phyloP scores from a whole-genome alignment of 2,888 invertebrate species.

The Doris montereyensis region DNA sequence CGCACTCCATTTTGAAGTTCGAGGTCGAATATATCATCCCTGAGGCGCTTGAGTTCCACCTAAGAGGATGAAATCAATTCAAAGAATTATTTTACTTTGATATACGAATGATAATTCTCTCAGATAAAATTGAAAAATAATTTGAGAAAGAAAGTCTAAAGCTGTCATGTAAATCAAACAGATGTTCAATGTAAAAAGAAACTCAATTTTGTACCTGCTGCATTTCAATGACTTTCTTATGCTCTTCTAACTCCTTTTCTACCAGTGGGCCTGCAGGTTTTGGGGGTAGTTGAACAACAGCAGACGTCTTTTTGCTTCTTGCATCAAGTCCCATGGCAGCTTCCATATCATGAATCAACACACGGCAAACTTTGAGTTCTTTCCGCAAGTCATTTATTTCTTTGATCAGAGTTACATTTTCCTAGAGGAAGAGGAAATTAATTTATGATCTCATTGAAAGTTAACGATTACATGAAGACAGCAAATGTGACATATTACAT shows the following conservation, averaged over 20 bases:
- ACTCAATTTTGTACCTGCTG: too few species aligned
- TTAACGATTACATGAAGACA: too few species aligned
- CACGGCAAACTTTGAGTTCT: conserved; percentile 80
- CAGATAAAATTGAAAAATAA: too few species aligned
- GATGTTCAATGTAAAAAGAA: too few species aligned
- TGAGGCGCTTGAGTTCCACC: conserved; percentile 73
- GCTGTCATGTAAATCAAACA: too few species aligned
- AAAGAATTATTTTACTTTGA: too few species aligned
- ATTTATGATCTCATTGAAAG: too few species aligned
- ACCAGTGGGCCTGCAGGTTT: conserved; percentile 75
- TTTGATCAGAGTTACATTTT: conserved; percentile 83
- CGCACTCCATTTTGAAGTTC: conserved; percentile 53
- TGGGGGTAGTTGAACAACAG: conserved; percentile 56
- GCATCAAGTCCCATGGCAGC: conserved; percentile 74
- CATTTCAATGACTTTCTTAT: conserved; percentile 73
- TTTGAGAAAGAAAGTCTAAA: too few species aligned
- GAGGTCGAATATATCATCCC: conserved; percentile 59
- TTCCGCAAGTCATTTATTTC: conserved; percentile 85
- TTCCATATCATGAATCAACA: conserved; percentile 82
- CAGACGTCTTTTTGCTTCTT: conserved; percentile 54
- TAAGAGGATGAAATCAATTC: neutral
- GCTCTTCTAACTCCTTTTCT: conserved; percentile 78
- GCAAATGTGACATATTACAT: neutral
- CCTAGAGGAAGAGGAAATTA: conserved; percentile 73
- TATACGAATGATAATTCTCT: too few species aligned